Evolutionary conservation across 2,797 vertebrate genomes (phyloP), one percentile per base, ranked within the genome.

Genomic region (Takifugu rubripes): DNA sequence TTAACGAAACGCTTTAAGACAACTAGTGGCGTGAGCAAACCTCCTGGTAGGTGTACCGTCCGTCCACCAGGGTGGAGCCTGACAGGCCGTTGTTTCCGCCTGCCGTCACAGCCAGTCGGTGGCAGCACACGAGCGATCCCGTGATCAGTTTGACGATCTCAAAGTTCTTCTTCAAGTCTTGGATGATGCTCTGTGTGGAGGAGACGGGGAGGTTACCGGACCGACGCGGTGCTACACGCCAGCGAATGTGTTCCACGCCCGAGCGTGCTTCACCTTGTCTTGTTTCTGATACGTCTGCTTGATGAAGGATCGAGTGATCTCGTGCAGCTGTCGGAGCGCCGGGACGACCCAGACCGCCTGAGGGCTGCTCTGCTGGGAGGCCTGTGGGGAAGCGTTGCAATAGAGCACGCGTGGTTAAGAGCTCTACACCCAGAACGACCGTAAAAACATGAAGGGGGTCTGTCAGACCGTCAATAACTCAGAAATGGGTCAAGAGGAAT

Each of bases 201-300:
- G 10, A 10, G 24, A 26, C 3, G 54, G 5, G 52, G n/a, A 11
- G 3, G 27, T 74, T 68, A 68, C 2, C 25, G 17, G 33, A 7
- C 31, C 5, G 33, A 17, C 15, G 11, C 3, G 16, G 12, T 25
- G n/a, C 36, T 4, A 2, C 1, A 14, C 36, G 10, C 10, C 36
- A 40, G n/a, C 2, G 10, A n/a, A 2, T 1, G 5, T 2, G 4
- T 45, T 26, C 9, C 14, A n/a, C 12, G 14, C 25, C 5, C 3
- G 40, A 16, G 16, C 6, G 3, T 21, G 45, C 2, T 17, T 51
- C 87, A 99, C 97, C 95, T 99, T 99, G 88, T 99, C 97, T 85
- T 99, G 97, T 60, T 99, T 99, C 88, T 99, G 97, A 80, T 98
- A 99, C 24, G 96, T 98, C 82, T 99, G 97, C 77, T 99, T 99